Evolutionary conservation across 2,888 invertebrate species (phyloP).

Genomic region (Nephrotoma appendiculata): DNA sequence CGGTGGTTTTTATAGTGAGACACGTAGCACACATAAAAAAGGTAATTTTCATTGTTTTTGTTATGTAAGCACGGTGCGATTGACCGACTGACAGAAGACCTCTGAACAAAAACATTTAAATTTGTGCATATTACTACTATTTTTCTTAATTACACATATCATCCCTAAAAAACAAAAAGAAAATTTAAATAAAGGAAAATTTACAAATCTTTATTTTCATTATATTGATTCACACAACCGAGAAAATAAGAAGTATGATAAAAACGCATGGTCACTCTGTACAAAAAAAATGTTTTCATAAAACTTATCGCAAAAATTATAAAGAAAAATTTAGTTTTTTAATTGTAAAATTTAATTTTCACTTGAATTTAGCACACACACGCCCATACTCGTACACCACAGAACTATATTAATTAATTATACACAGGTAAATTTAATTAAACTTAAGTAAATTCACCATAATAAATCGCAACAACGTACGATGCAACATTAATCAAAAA

Average conservation of each 20-base stretch:
- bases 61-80: background rate
- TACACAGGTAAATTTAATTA: background rate
- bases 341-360: background rate
- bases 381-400: background rate
- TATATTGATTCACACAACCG: background rate
- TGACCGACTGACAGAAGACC: background rate
- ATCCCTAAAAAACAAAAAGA: background rate
- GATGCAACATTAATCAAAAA: conserved; percentile 1
- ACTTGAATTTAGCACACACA: background rate
- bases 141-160: background rate
- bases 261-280: background rate
- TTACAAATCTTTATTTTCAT: background rate
- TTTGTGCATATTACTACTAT: background rate
- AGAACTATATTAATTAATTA: background rate
- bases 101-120: background rate
- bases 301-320: background rate
- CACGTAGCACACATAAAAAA: background rate
- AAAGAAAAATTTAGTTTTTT: background rate
- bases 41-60: background rate
- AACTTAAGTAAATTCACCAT: background rate
- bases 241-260: background rate
- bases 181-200: background rate
- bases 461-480: conserved; percentile 2
- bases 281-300: background rate
- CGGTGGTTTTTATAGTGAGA: background rate